phyloP scores from a whole-genome alignment of 92 coral and sea anemone species.

The Phenganax stokvisi region DNA sequence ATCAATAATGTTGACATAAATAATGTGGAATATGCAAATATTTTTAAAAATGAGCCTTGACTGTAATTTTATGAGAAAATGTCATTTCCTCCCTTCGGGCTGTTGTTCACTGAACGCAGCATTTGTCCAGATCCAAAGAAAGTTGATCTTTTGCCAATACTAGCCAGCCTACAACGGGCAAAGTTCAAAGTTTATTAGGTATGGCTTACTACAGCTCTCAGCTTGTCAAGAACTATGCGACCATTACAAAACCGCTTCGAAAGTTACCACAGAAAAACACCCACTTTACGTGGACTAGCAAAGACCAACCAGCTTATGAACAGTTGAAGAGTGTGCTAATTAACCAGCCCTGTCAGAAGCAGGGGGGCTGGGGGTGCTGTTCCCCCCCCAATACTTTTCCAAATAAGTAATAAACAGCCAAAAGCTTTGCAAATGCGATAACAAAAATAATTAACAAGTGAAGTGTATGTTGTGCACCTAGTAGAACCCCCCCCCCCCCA shows the following conservation, averaged over 20 bases:
- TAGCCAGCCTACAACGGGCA: background rate
- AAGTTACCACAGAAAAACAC: slow-evolving; percentile 48
- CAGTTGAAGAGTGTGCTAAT: slow-evolving; percentile 20
- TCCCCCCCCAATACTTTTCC: too few relatives aligned
- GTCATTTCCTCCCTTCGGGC: slow-evolving; percentile 29
- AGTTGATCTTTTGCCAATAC: slow-evolving; percentile 27
- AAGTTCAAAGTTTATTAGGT: slow-evolving; percentile 41
- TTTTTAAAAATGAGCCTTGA: too few relatives aligned
- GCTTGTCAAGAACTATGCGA: slow-evolving; percentile 56
- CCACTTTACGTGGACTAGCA: slow-evolving; percentile 44
- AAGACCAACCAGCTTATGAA: slow-evolving; percentile 30
- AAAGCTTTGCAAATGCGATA: too few relatives aligned
- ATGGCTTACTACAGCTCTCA: slow-evolving; percentile 55
- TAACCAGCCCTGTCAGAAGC: slow-evolving; percentile 4
- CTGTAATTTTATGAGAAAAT: too few relatives aligned
- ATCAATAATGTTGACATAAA: too few relatives aligned
- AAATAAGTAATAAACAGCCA: too few relatives aligned
- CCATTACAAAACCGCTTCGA: slow-evolving; percentile 48
- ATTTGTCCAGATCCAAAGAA: slow-evolving; percentile 13
- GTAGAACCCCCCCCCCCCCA: too few relatives aligned
- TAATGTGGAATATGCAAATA: too few relatives aligned
- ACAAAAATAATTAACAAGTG: too few relatives aligned
- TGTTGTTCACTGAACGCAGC: slow-evolving; percentile 19
- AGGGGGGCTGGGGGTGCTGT: too few relatives aligned
- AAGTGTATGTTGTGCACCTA: too few relatives aligned